A percentile compares a stretch with the other conserved stretches of the same genome.
Evolutionary conservation across 2,797 vertebrate species (phyloP).

Genomic region (Sorex maritimensis): DNA sequence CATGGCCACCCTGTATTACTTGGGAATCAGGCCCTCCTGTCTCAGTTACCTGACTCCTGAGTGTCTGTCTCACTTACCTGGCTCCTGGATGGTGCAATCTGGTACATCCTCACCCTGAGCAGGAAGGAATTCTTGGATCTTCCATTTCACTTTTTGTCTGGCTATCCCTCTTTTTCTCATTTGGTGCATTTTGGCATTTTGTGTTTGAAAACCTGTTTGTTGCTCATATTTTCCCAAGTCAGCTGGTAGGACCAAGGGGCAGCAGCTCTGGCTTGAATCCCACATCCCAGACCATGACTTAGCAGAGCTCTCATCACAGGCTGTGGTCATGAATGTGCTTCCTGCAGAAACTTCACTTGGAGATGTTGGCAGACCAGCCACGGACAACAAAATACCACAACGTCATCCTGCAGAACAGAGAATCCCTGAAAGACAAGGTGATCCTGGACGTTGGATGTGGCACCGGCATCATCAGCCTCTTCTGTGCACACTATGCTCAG

Average conservation of each 20-base stretch:
- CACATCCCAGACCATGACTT: background rate
- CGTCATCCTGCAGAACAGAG: conserved; percentile 91
- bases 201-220: background rate
- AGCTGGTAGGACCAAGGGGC: background rate
- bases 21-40: too few species aligned
- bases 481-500: conserved; percentile 91
- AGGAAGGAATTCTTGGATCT: background rate
- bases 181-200: background rate
- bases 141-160: background rate
- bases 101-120: too few species aligned
- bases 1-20: too few species aligned
- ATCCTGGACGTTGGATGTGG: conserved; percentile 94
- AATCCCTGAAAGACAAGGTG: conserved; percentile 90
- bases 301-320: rapidly evolving
- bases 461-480: conserved; percentile 93
- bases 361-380: conserved; percentile 93
- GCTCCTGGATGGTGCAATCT: too few species aligned
- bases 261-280: rapidly evolving
- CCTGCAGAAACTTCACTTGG: conserved; percentile 93
- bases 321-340: background rate
- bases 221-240: background rate
- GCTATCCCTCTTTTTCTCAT: background rate
- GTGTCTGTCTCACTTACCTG: too few species aligned
- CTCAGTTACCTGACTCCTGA: too few species aligned
- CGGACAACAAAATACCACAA: conserved; percentile 92